Conservation (phyloP, 2,113 vertebrate genomes). For the Mystacornis crossleyi region DNA sequence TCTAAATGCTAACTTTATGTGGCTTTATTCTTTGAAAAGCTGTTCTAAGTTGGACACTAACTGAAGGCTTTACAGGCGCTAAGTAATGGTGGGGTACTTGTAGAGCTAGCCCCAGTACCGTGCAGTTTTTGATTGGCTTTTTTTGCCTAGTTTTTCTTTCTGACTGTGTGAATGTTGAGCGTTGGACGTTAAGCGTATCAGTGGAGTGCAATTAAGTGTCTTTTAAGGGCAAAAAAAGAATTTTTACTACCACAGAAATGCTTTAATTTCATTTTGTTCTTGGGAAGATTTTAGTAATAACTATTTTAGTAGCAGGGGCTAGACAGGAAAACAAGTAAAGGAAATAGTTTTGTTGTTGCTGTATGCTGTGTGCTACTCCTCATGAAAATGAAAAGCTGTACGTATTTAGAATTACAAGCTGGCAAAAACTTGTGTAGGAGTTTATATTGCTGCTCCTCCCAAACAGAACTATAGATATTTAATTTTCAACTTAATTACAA, state of each 20-base stretch:
- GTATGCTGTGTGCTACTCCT: background rate
- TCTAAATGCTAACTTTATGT: background rate
- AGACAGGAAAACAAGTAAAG: background rate
- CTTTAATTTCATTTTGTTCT: background rate
- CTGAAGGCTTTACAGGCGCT: background rate
- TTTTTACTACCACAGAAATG: background rate
- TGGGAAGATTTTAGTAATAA: background rate
- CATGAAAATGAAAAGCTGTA: background rate
- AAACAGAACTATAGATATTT: conserved; percentile 16
- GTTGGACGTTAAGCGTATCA: background rate
- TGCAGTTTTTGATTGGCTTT: background rate
- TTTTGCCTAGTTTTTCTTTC: background rate
- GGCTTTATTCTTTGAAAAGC: background rate
- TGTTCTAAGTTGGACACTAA: background rate
- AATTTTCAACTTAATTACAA: conserved; percentile 36
- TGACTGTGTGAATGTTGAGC: background rate
- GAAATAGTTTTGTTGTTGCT: background rate
- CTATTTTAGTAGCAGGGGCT: background rate
- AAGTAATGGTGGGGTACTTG: background rate
- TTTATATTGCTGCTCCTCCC: background rate
- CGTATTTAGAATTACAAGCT: background rate
- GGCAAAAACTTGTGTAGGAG: conserved; percentile 26
- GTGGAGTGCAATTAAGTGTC: background rate
- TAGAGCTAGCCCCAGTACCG: background rate
- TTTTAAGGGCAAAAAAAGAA: background rate